phyloP scores from a whole-genome alignment of 2,797 vertebrate species.

The Rhadinocentrus ornatus region DNA sequence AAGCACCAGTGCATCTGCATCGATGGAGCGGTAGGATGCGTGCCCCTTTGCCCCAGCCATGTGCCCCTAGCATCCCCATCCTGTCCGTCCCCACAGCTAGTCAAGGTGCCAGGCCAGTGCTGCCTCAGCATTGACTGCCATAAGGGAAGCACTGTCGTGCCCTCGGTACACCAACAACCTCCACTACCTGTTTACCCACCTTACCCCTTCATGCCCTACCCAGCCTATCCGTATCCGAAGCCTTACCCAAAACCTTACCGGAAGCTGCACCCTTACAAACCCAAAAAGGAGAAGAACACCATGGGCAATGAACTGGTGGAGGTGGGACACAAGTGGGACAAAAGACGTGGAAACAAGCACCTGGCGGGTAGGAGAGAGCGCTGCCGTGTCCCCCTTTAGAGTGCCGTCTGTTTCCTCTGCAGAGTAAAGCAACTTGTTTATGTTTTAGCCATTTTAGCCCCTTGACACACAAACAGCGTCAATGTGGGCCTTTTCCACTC shows the following conservation, averaged over 20 bases:
- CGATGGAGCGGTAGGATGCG: conserved; percentile 86
- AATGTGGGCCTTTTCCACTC: conserved; percentile 64
- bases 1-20: conserved; percentile 89
- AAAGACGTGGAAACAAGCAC: conserved; percentile 74
- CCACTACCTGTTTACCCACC: conserved; percentile 66
- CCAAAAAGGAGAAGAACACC: conserved; percentile 72
- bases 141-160: conserved; percentile 60
- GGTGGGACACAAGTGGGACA: conserved; percentile 77
- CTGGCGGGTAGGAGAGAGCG: conserved; percentile 74
- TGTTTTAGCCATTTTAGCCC: conserved; percentile 60
- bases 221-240: conserved; percentile 64
- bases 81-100: conserved; percentile 81
- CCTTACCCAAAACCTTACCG: conserved; percentile 59
- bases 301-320: conserved; percentile 82
- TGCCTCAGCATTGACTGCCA: conserved; percentile 84
- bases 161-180: conserved; percentile 55
- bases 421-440: conserved; percentile 71
- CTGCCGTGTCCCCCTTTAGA: conserved; percentile 29
- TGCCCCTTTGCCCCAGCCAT: conserved; percentile 83
- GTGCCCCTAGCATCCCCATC: conserved; percentile 78
- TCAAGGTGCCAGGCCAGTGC: conserved; percentile 86
- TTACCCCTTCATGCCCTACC: conserved; percentile 73
- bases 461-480: conserved; percentile 70
- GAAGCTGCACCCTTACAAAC: conserved; percentile 74
- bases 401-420: conserved; percentile 52